Percentiles rank a stretch among this genome's conserved stretches.
These are phyloP conservation scores for Porites lobata DNA, from an alignment of 92 coral and sea anemone genomes.

Conservation along the genomic window DNA sequence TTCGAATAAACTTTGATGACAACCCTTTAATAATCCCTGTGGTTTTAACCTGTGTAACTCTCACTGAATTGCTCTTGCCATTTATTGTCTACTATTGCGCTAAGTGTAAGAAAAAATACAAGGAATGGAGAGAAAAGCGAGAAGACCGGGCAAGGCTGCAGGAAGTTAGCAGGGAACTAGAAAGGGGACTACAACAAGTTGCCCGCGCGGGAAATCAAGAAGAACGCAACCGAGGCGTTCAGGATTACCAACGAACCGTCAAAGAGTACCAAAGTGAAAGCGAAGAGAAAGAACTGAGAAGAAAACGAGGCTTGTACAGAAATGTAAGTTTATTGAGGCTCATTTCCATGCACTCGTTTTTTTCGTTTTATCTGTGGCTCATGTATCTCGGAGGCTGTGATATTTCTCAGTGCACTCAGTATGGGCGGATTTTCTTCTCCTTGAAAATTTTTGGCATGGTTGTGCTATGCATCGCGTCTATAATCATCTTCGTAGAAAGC, in stretches of 20 bases:
- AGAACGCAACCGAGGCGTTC: constrained; percentile 69
- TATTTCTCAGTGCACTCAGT: constrained; percentile 46
- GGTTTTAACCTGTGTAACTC: background rate
- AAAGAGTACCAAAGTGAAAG: constrained; percentile 49
- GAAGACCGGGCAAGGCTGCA: constrained; percentile 54
- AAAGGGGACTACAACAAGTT: constrained; percentile 59
- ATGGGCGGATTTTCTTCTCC: constrained; percentile 50
- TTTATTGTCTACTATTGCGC: constrained; percentile 23
- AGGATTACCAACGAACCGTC: constrained; percentile 61
- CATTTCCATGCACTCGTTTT: constrained; percentile 67
- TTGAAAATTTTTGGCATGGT: constrained; percentile 67
- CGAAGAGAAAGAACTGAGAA: constrained; percentile 53
- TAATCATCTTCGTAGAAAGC: constrained; percentile 73
- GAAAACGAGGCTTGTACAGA: constrained; percentile 66
- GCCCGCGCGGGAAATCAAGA: constrained; percentile 67
- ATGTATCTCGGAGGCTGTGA: constrained; percentile 66
- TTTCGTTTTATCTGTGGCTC: constrained; percentile 80
- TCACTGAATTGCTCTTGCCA: constrained; percentile 22
- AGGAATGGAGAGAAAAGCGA: constrained; percentile 47
- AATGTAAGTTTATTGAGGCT: constrained; percentile 66
- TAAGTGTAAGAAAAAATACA: constrained; percentile 44
- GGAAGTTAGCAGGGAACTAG: constrained; percentile 41
- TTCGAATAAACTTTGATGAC: constrained; percentile 72
- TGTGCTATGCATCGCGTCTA: constrained; percentile 57
- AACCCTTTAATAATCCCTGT: constrained; percentile 62